Conservation (phyloP, 1,140 invertebrate species). For the Papilio dardanus region DNA sequence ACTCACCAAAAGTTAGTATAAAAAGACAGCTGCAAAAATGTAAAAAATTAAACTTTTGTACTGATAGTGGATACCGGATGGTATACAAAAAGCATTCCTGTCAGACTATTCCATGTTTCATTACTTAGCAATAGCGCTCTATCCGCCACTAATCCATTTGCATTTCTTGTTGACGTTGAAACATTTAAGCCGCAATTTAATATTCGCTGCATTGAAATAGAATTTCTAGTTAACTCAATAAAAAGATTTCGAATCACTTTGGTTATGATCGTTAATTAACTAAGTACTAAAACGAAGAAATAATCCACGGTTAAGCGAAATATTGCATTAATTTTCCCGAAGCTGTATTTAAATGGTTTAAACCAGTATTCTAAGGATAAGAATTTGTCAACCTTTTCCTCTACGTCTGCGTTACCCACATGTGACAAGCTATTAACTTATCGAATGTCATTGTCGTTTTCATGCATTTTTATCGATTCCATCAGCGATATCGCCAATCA, state of each 20-base stretch:
- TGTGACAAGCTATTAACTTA: too few species aligned
- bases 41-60: background rate
- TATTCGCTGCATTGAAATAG: background rate
- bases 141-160: constrained; percentile 22
- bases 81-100: constrained; percentile 1
- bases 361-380: too few species aligned
- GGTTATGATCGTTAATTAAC: background rate
- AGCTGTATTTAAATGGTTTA: too few species aligned
- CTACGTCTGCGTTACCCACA: too few species aligned
- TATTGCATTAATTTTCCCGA: too few species aligned
- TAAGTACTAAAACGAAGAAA: background rate
- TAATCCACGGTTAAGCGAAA: too few species aligned
- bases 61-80: background rate
- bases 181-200: constrained; percentile 21
- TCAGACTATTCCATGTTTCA: background rate
- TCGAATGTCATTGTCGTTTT: too few species aligned
- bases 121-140: constrained; percentile 16
- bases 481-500: too few species aligned
- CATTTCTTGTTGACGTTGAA: constrained; percentile 18
- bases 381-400: too few species aligned
- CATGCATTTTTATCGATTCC: too few species aligned
- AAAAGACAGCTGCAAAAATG: background rate
- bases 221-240: background rate
- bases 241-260: background rate
- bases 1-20: background rate